A percentile compares a stretch with the other conserved stretches of the same genome.
Evolutionary conservation across 2,113 vertebrate genomes (phyloP).

Genomic region (Ellobius talpinus): DNA sequence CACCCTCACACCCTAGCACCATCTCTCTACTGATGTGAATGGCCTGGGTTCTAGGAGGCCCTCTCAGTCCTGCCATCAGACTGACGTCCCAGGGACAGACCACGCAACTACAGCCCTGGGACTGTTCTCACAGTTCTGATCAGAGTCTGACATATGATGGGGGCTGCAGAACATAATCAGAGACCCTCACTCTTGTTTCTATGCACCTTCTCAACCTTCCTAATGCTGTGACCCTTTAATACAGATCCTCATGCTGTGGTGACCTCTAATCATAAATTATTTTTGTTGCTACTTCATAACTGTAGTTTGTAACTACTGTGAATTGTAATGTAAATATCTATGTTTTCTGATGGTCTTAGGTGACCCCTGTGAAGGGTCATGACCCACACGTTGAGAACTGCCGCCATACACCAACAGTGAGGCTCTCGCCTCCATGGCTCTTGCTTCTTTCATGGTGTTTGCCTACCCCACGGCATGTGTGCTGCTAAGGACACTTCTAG

Average conservation of each 20-base stretch:
- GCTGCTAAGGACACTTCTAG: background rate
- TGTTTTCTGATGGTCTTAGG: background rate
- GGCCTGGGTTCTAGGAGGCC: background rate
- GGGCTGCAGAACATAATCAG: background rate
- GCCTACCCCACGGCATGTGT: background rate
- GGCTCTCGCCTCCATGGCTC: background rate
- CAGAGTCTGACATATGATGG: background rate
- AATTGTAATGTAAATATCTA: background rate
- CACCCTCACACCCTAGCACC: background rate
- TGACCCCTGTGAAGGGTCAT: background rate
- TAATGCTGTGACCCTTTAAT: background rate
- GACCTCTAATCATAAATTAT: background rate
- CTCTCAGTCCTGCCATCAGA: background rate
- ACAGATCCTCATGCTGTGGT: background rate
- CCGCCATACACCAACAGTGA: background rate
- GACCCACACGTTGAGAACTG: background rate
- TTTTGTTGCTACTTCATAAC: background rate
- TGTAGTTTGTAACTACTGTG: background rate
- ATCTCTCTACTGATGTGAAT: background rate
- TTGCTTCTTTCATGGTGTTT: background rate
- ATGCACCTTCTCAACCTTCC: background rate
- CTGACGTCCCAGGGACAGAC: background rate
- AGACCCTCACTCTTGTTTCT: background rate
- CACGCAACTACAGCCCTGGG: background rate
- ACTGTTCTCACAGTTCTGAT: background rate